Percentiles rank a stretch among this genome's conserved stretches.
Evolutionary conservation across 2,113 vertebrate genomes (phyloP).

Genomic region (Platycercus adscitus): DNA sequence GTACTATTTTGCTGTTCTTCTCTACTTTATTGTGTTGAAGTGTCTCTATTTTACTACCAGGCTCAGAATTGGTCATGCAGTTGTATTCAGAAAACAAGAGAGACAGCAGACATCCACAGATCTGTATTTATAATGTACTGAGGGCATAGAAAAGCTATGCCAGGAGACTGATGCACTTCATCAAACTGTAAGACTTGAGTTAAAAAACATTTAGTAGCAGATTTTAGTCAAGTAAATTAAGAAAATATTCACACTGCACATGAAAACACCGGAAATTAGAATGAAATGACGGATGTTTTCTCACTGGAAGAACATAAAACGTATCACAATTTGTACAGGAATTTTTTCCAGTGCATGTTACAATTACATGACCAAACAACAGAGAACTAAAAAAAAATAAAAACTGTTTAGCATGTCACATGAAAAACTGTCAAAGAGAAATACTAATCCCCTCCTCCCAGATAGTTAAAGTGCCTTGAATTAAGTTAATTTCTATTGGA

Average conservation of each 20-base stretch:
- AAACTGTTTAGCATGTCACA: background rate
- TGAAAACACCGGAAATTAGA: background rate
- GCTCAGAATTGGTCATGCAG: background rate
- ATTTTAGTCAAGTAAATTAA: background rate
- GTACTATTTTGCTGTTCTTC: background rate
- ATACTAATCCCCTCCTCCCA: background rate
- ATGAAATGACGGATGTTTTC: background rate
- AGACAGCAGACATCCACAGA: background rate
- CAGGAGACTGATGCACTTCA: background rate
- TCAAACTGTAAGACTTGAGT: background rate
- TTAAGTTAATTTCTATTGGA: background rate
- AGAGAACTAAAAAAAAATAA: background rate
- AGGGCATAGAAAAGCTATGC: background rate
- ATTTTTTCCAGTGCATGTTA: background rate
- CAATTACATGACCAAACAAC: background rate
- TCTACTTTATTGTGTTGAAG: background rate
- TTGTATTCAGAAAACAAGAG: background rate
- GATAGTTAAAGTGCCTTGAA: background rate
- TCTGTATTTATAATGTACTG: background rate
- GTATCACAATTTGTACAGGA: background rate
- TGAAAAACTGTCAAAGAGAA: background rate
- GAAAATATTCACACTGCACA: background rate
- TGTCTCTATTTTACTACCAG: background rate
- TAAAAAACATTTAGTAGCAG: background rate
- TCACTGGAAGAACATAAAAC: background rate